Evolutionary conservation across 1,140 invertebrate species (phyloP).

Genomic region (Hylaeus volcanicus): DNA sequence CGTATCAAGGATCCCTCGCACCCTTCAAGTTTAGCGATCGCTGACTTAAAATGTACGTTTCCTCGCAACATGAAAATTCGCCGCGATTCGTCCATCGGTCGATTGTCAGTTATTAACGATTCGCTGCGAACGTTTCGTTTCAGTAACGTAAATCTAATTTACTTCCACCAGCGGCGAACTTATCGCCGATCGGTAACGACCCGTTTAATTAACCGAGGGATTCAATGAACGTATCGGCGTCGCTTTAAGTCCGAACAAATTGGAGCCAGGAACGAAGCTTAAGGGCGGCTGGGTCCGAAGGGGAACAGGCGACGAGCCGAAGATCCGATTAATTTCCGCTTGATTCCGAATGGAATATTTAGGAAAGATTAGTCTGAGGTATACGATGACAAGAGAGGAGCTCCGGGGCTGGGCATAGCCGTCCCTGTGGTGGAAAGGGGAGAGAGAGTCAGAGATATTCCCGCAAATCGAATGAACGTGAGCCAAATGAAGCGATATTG

Average conservation of each 20-base stretch:
- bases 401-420: constrained; percentile 7
- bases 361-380: constrained; percentile 66
- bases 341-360: constrained; percentile 68
- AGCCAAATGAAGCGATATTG: constrained; percentile 73
- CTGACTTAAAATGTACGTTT: too few species aligned
- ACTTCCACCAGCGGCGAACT: constrained; percentile 6
- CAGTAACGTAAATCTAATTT: constrained; percentile 36
- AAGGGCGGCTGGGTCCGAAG: too few species aligned
- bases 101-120: constrained; percentile 38
- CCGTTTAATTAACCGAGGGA: constrained; percentile 46
- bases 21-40: too few species aligned
- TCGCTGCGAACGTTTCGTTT: constrained; percentile 6
- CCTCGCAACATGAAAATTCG: not conserved
- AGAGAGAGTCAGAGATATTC: constrained; percentile 65
- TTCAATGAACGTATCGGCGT: constrained; percentile 41
- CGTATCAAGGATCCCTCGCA: too few species aligned
- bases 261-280: constrained; percentile 22
- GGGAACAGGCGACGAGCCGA: not conserved
- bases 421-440: constrained; percentile 16
- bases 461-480: constrained; percentile 72
- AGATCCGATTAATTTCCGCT: constrained; percentile 69
- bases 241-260: constrained; percentile 41
- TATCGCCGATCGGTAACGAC: constrained; percentile 38
- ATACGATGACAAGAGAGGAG: constrained; percentile 34
- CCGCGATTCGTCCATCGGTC: not conserved